Base-by-base conservation (phyloP, 2,113 vertebrate genomes). In the Oreotragus oreotragus region DNA sequence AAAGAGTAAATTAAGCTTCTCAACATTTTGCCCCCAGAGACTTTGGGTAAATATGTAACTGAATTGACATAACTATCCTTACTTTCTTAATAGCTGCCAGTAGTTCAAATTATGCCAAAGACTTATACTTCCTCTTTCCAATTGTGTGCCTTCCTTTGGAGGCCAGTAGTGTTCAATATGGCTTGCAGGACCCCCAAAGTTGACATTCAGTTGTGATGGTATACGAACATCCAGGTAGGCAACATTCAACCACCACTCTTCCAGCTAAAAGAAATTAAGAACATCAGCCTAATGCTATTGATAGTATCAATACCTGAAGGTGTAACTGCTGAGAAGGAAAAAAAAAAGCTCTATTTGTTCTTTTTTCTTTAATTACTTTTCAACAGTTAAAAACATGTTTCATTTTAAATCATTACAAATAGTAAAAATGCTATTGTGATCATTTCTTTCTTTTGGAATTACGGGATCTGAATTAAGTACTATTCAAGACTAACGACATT, bases 181-280 rank as follows among this genome's bases (percentile, higher is more conserved):
- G 1, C 99, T 96, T 0, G 96, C 98, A 0, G 99, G 98, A 14
- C 99, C 99, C 0, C 88, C 99, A 3, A 99, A 99, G 96, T 99
- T 99, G 92, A 99, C 99, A 80, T 99, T 98, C 84, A 99, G 98
- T 98, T 99, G 99, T 9, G 99, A 99, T 16, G 99, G 98, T n/a
- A 98, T 97, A 23, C 99, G 99, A 36, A 99, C 94, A 93, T 99
- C 99, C 97, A 99, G 99, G 96, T 99, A 99, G 1, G 99, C 99
- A 28, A 97, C 90, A 57, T 99, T 99, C 96, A 99, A 98, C 99
- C 99, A 99, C 99, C 99, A 99, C 15, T 99, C 99, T 96, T 99
- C 99, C 98, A 99, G 98, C 99, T 99, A 97, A 83, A 99, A 98
- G 62, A 96, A 76, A 97, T 88, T 17, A 94, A 91, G 49, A 91